Evolutionary conservation across 2,888 invertebrate species (phyloP).

Genomic region (Ennomos erosarius): DNA sequence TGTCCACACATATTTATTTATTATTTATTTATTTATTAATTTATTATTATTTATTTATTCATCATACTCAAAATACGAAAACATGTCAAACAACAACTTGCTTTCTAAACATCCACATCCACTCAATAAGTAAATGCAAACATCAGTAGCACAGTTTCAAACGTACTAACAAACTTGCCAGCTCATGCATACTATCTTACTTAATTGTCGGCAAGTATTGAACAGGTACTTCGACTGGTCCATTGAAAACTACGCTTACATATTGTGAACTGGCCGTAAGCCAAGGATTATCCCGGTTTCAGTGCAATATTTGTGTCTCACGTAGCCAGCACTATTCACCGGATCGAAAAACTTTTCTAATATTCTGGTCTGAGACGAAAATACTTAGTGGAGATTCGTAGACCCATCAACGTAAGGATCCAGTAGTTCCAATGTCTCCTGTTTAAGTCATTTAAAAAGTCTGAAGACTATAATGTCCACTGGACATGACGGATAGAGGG

Average conservation of each 20-base stretch:
- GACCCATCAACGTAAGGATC: constrained; percentile 46
- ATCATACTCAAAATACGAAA: no score
- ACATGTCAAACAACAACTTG: no score
- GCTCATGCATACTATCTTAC: constrained; percentile 22
- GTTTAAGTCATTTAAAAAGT: no score
- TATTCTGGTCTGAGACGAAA: constrained; percentile 71
- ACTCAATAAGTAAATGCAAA: background rate
- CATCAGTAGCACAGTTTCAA: constrained; percentile 1
- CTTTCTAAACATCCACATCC: no score
- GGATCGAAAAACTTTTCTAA: constrained; percentile 84
- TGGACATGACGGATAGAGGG: no score
- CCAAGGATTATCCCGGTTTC: constrained; percentile 76
- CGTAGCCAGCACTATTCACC: constrained; percentile 72
- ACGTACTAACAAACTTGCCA: background rate
- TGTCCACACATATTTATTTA: no score
- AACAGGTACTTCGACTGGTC: constrained; percentile 45
- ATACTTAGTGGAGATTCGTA: constrained; percentile 64
- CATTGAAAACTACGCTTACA: constrained; percentile 73
- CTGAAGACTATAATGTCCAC: no score
- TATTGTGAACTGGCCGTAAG: constrained; percentile 77
- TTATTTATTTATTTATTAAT: no score
- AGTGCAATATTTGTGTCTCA: constrained; percentile 79
- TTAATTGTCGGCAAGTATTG: constrained; percentile 39
- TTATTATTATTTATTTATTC: no score
- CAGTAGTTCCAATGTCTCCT: no score